These are phyloP conservation scores for Charina bottae DNA, from an alignment of 2,113 vertebrate species.

Conservation along the genomic window DNA sequence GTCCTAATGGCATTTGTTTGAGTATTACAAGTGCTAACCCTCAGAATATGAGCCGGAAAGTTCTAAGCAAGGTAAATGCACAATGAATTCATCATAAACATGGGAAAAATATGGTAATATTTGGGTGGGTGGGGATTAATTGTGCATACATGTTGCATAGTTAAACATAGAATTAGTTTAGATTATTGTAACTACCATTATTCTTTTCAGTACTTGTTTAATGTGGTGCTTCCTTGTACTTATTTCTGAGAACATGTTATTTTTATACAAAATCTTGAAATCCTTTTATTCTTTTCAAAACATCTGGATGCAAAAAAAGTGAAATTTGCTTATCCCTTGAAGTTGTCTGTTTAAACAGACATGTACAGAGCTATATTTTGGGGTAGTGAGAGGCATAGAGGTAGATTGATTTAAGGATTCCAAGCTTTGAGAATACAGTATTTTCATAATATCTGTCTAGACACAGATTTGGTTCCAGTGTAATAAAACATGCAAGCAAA, in stretches of 20 bases:
- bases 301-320: not conserved
- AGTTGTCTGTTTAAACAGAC: not conserved
- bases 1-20: slow-evolving; percentile 82
- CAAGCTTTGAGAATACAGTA: not conserved
- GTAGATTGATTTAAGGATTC: not conserved
- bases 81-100: not conserved
- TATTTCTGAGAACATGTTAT: not conserved
- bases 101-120: not conserved
- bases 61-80: slow-evolving; percentile 64
- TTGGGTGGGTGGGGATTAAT: not conserved
- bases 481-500: not conserved
- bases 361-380: not conserved
- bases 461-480: not conserved
- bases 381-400: not conserved
- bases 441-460: not conserved
- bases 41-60: slow-evolving; percentile 86
- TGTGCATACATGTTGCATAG: not conserved
- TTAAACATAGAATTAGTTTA: not conserved
- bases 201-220: not conserved
- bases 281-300: not conserved
- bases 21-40: slow-evolving; percentile 79
- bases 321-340: not conserved
- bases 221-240: not conserved
- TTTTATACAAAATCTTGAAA: not conserved
- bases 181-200: not conserved